These are phyloP conservation scores for Eubucco bourcierii DNA, from an alignment of 2,113 vertebrate species.

Conservation along the genomic window DNA sequence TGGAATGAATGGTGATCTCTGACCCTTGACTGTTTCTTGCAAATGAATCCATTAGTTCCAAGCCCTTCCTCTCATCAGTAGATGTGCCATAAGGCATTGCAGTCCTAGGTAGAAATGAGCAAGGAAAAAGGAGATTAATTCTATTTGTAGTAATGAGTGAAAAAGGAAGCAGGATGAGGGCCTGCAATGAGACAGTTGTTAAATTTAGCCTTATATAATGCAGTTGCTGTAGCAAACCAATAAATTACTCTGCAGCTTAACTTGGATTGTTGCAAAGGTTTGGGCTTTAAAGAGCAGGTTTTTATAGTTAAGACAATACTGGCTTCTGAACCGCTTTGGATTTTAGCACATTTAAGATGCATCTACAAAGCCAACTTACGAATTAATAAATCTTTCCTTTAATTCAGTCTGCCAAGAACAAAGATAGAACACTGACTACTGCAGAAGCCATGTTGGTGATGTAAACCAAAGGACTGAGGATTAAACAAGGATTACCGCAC, in stretches of 20 bases:
- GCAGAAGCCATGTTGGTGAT: conserved; percentile 44
- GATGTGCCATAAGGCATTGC: background rate
- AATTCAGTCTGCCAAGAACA: conserved; percentile 47
- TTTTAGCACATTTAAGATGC: conserved; percentile 37
- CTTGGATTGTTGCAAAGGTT: conserved; percentile 3
- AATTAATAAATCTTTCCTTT: conserved; percentile 58
- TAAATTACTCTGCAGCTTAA: background rate
- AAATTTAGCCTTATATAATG: background rate
- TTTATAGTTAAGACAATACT: conserved; percentile 19
- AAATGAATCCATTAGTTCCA: conserved; percentile 42
- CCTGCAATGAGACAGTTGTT: background rate
- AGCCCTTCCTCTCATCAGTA: conserved; percentile 1
- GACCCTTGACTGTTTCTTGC: conserved; percentile 12
- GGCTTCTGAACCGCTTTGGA: conserved; percentile 6
- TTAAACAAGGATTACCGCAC: conserved; percentile 50
- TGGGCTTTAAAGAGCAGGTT: conserved; percentile 18
- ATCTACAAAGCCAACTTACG: conserved; percentile 46
- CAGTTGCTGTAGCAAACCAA: background rate
- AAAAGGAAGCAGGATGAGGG: conserved; percentile 12
- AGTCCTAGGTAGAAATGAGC: background rate
- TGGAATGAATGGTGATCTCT: conserved; percentile 20
- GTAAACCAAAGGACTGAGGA: conserved; percentile 60
- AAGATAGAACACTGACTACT: conserved; percentile 55
- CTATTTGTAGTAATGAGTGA: conserved; percentile 9
- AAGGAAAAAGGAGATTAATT: background rate